phyloP scores from a whole-genome alignment of 2,797 vertebrate genomes.

The Coranthus polyacanthus region DNA sequence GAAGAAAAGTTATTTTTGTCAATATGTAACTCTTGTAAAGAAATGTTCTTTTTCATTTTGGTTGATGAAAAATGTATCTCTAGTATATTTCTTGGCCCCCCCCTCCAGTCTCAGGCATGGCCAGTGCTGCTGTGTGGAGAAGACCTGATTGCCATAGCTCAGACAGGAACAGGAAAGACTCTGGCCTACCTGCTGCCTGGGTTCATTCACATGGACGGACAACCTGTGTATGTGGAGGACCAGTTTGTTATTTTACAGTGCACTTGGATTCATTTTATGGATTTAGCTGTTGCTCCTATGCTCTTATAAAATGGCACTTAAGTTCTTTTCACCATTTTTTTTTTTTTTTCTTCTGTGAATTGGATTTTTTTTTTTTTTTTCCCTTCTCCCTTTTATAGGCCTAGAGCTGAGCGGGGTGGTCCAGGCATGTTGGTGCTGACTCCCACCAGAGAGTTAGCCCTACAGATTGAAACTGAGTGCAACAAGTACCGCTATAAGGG shows the following conservation, averaged over 20 bases:
- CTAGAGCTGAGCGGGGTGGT: slow-evolving; percentile 83
- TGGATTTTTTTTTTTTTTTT: background rate
- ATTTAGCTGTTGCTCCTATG: too few species aligned
- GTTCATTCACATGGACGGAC: slow-evolving; percentile 96
- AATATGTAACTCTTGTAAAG: too few species aligned
- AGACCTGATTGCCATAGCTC: slow-evolving; percentile 96
- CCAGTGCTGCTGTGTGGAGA: slow-evolving; percentile 92
- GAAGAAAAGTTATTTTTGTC: background rate
- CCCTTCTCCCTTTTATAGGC: slow-evolving; percentile 75
- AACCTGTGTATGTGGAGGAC: slow-evolving; percentile 85
- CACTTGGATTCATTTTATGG: too few species aligned
- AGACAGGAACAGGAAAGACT: slow-evolving; percentile 98
- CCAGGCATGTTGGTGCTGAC: slow-evolving; percentile 97
- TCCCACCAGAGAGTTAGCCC: slow-evolving; percentile 95
- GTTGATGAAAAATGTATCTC: background rate
- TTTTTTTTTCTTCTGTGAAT: too few species aligned
- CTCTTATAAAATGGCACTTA: too few species aligned
- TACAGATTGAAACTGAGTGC: slow-evolving; percentile 94
- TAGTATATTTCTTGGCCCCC: background rate
- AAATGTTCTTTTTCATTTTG: too few species aligned
- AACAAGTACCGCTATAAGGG: slow-evolving; percentile 93
- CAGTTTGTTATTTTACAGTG: background rate
- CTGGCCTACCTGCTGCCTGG: slow-evolving; percentile 95
- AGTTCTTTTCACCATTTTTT: too few species aligned
- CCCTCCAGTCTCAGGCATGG: slow-evolving; percentile 93